A percentile compares a stretch with the other conserved stretches of the same genome.
These are phyloP conservation scores for Amblyteles armatorius DNA, from an alignment of 2,888 invertebrate species.

Conservation along the genomic window DNA sequence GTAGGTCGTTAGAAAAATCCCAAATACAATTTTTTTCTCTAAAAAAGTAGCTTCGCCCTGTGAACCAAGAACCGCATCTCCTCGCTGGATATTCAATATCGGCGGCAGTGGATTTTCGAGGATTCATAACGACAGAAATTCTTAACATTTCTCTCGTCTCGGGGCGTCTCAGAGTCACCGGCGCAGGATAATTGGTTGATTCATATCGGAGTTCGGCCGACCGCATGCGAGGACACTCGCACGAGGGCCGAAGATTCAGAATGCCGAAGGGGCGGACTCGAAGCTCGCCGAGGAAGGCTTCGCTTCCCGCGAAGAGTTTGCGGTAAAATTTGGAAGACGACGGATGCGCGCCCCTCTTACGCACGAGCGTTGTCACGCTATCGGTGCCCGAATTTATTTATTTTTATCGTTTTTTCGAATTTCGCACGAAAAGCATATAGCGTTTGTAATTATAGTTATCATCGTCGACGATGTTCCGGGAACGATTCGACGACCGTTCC, in stretches of 20 bases:
- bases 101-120: not conserved
- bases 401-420: not conserved
- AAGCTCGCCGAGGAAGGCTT: not conserved
- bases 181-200: not conserved
- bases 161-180: not conserved
- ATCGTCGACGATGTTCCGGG: slow-evolving; percentile 76
- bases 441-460: slow-evolving; percentile 77
- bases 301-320: not conserved
- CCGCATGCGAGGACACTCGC: no score
- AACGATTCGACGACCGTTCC: slow-evolving; percentile 73
- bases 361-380: slow-evolving; percentile 68
- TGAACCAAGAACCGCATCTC: not conserved
- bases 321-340: not conserved
- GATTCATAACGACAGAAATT: not conserved
- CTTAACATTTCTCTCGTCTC: not conserved
- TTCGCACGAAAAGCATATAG: slow-evolving; percentile 35
- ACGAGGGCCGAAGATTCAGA: not conserved
- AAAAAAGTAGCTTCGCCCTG: not conserved
- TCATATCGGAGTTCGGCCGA: not conserved
- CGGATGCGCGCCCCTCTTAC: slow-evolving; percentile 14
- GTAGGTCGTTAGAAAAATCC: no score
- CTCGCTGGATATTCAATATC: not conserved
- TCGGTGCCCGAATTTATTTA: slow-evolving; percentile 40
- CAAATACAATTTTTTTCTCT: not conserved
- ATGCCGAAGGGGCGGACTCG: not conserved